Base-by-base conservation (phyloP, 2,113 vertebrate species). In the Ceyx melanurus region DNA sequence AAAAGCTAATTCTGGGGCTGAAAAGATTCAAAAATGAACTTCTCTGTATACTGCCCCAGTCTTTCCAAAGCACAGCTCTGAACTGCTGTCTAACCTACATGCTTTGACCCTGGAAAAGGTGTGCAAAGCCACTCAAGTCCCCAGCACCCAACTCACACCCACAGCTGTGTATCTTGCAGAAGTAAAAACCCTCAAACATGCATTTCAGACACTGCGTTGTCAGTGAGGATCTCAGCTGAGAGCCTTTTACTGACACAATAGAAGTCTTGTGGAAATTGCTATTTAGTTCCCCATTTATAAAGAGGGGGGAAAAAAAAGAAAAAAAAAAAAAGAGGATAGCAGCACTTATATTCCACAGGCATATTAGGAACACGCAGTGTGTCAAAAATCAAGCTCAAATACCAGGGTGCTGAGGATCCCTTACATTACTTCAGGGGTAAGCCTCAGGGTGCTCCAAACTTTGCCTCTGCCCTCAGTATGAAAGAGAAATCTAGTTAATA, bases 11-110 rank as follows among this genome's bases (percentile, higher is more conserved):
- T 17, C 14, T 3, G 50, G 21, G 40, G 31, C 25, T 57, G 37
- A 64, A 68, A 9, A 0, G 0, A 33, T 28, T 35, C 15, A 62
- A 66, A 50, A 53, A 16, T 18, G 35, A 13, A 26, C 2, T 3
- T 33, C 13, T 46, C 60, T 46, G 20, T 17, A 37, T 7, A 22
- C 19, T 6, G 22, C 56, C 23, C 11, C 9, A 1, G 23, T 73
- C 60, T 20, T 28, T 57, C 65, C 23, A 56, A 61, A 82, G 13
- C 42, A 21, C 23, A 17, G 18, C 20, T 19, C 58, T 45, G 51
- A 82, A 25, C 17, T 17, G 11, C 5, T 29, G 10, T 7, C 23
- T 64, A 8, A 17, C 3, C 2, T 51, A 12, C 29, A 35, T 7
- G 3, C 9, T 57, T 68, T 2, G 56, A 42, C 58, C 22, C 23